phyloP scores from a whole-genome alignment of 1,140 invertebrate species.

The Hetaerina americana region DNA sequence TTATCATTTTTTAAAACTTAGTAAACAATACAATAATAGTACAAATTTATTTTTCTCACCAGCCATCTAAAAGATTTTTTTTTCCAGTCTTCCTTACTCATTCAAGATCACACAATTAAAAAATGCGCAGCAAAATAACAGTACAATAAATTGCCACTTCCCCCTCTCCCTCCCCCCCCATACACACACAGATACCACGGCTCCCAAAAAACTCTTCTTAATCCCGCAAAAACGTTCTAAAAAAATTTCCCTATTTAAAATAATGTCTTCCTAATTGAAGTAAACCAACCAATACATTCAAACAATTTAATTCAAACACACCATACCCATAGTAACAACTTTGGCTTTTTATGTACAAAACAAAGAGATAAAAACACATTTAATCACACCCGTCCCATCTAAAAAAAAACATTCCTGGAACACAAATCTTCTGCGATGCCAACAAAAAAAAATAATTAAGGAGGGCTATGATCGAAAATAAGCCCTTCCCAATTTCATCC shows the following conservation, averaged over 20 bases:
- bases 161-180: not conserved
- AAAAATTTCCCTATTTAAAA: too few species aligned
- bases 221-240: too few species aligned
- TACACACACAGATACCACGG: too few species aligned
- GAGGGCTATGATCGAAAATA: too few species aligned
- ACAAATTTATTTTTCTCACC: not conserved
- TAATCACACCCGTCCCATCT: not conserved
- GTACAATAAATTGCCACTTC: not conserved
- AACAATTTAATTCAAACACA: not conserved
- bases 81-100: not conserved
- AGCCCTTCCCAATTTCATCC: too few species aligned
- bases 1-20: not conserved
- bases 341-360: not conserved
- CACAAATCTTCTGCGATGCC: too few species aligned
- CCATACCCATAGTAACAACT: not conserved
- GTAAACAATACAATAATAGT: constrained; percentile 1
- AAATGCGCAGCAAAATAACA: not conserved
- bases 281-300: not conserved
- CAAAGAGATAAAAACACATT: not conserved
- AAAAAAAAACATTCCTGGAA: too few species aligned
- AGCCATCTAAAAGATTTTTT: not conserved
- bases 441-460: too few species aligned
- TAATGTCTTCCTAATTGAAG: not conserved
- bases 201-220: too few species aligned
- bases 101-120: not conserved